Evolutionary conservation across 2,888 invertebrate genomes (phyloP).

Genomic region (Melipona beecheii): DNA sequence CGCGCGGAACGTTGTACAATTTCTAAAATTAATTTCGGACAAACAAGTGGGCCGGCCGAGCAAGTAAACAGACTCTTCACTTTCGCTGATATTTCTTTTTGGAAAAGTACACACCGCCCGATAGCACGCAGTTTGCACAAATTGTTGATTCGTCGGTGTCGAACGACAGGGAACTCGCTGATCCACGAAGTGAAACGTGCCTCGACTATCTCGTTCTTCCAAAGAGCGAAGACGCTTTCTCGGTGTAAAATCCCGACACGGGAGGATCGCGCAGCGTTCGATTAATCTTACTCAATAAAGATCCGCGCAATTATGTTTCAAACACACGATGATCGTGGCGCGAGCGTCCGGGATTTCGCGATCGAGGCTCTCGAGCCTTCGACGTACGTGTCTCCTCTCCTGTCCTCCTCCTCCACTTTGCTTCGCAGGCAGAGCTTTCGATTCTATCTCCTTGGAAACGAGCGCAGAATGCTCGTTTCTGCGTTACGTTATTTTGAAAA

Average conservation of each 20-base stretch:
- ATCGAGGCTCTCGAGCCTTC: slow-evolving; percentile 4
- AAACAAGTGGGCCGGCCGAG: too few relatives aligned
- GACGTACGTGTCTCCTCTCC: too few relatives aligned
- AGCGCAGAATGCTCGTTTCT: background rate
- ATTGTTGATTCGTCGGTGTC: background rate
- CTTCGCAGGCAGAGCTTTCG: too few relatives aligned
- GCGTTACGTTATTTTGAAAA: too few relatives aligned
- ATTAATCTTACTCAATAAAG: slow-evolving; percentile 49
- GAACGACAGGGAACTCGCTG: background rate
- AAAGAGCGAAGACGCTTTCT: background rate
- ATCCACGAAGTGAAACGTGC: background rate
- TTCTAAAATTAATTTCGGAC: too few relatives aligned
- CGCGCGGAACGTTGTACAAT: too few relatives aligned
- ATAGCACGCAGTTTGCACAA: background rate
- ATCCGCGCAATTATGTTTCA: slow-evolving; percentile 39
- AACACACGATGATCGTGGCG: slow-evolving; percentile 16
- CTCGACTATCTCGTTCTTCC: background rate
- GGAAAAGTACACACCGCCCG: background rate
- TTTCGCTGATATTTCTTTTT: too few relatives aligned
- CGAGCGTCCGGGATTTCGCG: slow-evolving; percentile 36
- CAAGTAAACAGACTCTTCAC: too few relatives aligned
- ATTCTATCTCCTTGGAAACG: background rate
- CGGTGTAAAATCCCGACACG: slow-evolving; percentile 20
- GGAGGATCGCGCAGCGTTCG: slow-evolving; percentile 31
- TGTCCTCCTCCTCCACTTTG: too few relatives aligned